These are phyloP conservation scores for Myotis davidii DNA, from an alignment of 2,113 vertebrate genomes.

Conservation along the genomic window DNA sequence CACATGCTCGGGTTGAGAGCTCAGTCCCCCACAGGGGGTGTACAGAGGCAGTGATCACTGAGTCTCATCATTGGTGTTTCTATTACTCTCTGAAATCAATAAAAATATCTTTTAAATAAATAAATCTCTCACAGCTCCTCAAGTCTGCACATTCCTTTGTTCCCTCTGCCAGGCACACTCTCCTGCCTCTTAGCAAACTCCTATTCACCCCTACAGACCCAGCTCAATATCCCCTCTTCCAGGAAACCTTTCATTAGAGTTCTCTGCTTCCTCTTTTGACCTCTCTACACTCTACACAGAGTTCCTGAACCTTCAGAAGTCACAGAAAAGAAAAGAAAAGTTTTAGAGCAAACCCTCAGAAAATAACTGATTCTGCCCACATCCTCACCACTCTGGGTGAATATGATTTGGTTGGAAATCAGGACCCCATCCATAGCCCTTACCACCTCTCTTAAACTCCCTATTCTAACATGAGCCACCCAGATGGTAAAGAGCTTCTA, in stretches of 20 bases:
- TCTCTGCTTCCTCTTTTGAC: background rate
- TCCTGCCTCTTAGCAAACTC: background rate
- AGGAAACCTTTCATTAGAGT: background rate
- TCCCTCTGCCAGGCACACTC: background rate
- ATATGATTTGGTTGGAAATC: background rate
- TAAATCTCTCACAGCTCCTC: background rate
- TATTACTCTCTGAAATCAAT: too few species aligned
- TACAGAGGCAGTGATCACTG: too few species aligned
- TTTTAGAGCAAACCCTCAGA: background rate
- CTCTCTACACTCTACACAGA: background rate
- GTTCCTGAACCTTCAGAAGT: background rate
- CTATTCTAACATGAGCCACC: too few species aligned
- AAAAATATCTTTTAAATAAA: too few species aligned
- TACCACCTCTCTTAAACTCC: background rate
- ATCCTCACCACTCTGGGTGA: too few species aligned
- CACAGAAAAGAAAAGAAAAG: background rate
- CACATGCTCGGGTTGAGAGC: too few species aligned
- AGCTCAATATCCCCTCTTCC: background rate
- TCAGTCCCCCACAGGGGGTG: too few species aligned
- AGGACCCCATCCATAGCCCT: fast-evolving
- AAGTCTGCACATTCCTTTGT: background rate
- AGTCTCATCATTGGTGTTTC: too few species aligned
- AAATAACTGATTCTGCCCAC: background rate
- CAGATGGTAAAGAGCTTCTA: background rate
- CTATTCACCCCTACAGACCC: background rate